Evolutionary conservation across 2,113 vertebrate species (phyloP), one percentile per base, ranked within the genome.

Genomic region (Rhabdomys dilectus): DNA sequence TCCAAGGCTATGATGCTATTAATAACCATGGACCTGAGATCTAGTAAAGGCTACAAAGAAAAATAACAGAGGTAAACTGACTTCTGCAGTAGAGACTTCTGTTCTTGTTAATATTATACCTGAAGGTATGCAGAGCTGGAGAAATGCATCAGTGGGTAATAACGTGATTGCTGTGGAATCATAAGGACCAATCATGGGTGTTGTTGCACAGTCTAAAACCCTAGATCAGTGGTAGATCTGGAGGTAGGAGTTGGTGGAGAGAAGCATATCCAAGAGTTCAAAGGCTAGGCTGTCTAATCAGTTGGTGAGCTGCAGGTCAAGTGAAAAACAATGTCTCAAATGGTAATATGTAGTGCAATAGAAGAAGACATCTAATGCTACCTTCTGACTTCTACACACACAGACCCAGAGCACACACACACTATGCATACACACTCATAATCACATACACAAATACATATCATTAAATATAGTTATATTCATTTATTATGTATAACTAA

Each of bases 221-320:
- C 21, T 26, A 7, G 10, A 36, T 42, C 17, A 45, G 11, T 29
- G 4, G 24, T 24, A 85, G 7, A 62, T 15, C 0, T 1, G 4
- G 5, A 15, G 26, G 26, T 51, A 7, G 17, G 17, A 34, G 17
- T 22, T 48, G 17, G 42, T 68, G 29, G 24, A 48, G 60, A 86
- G 17, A 68, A 17, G 29, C 16, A 48, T 48, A 66, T 66, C 10
- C 9, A 34, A 86, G 29, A 66, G 42, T 5, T 66, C 42, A 66
- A 7, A 66, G 42, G 39, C 62, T 17, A 22, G 16, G 26, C 42
- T 66, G 17, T 48, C 62, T 64, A 66, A 9, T 48, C 15, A 48
- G 39, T 22, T 86, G 10, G 62, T 66, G 1, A 48, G 42, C 42
- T 48, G 39, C 34, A 64, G 42, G 29, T 48, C 45, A 34, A 48